Base-by-base conservation (phyloP, 1,140 invertebrate genomes). In the Chlorops oryzae region DNA sequence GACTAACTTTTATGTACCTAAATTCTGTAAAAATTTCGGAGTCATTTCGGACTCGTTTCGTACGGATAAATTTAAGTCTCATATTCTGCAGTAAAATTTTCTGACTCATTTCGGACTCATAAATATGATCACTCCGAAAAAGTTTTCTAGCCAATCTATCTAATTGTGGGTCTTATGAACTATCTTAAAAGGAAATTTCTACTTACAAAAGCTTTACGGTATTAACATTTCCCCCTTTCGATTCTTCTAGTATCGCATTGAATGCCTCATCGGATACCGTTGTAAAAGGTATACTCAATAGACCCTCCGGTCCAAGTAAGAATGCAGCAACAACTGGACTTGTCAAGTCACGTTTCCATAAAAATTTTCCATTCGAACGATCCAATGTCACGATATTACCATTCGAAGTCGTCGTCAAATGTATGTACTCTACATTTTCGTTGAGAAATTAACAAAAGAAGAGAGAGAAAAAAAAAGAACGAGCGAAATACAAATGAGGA, bases 281-380 rank as follows among this genome's bases (percentile, higher is more conserved):
- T 7, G 88, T 91, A 64, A 96, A 96, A 3, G 93, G 93, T 32
- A 97, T 79, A 35, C 86, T 83, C 27, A 92, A 76, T 24, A 97
- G 78, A 3, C 87, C 88, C 37, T 87, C 82, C 25, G 82, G 79
- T 52, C 86, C 84, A 45, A 95, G 73, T 2, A 86, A 74, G 72
- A 96, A 99, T 48, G 92, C 82, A 0, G 88, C 93, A 40, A 98
- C 86, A 2, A 98, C 84, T 3, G 95, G 93, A 52, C 91, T 93
- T 41, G 84, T 82, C 40, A 92, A 82, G 68, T 96, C 84, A 15
- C 81, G 77, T 59, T 91, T 81, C 94, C 94, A 98, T 6, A 93
- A 69, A 25, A 92, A 75, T 51, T 84, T 81, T 0, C 90, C 89
- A 50, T 81, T 76, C 57, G 80, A 79, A 45, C 82, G 74, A 62